Base-by-base conservation (phyloP, 2,113 vertebrate genomes). In the Daubentonia madagascariensis region DNA sequence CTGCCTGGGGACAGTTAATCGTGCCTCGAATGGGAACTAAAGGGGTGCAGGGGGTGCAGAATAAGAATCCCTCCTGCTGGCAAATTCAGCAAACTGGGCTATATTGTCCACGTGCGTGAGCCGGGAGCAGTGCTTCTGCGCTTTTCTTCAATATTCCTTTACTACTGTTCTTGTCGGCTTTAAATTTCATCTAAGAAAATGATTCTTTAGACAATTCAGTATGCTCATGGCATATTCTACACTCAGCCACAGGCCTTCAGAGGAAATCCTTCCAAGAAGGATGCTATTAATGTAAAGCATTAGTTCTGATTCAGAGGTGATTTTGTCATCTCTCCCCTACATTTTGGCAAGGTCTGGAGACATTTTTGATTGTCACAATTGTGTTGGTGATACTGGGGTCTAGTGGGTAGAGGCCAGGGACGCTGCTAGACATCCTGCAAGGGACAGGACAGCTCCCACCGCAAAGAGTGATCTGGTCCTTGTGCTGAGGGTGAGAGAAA, bases 351-450 rank as follows among this genome's bases (percentile, higher is more conserved):
- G 48, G 20, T 92, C 48, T 83, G 25, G 84, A 78, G 28, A 63
- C 37, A 17, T 13, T 54, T 61, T 25, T 90, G 68, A 40, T 35
- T n/a, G 37, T 84, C n/a, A n/a, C 4, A 2, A 43, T 13, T 35
- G 23, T 12, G 28, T 12, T 1, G 18, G 83, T 45, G 17, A 12
- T 90, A 23, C 45, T 35, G 18, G 35, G 5, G 10, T 52, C 23
- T 57, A 61, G 78, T 22, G 43, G 3, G 2, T 32, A 72, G 40
- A n/a, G 35, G 9, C 16, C 5, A 59, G n/a, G 13, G 25, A 20
- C 10, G 4, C 7, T 35, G 25, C 8, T 52, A 9, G 28, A 37
- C 8, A 6, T 1, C 0, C 1, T 30, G 4, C 4, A 59, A 10
- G 35, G 5, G 22, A 6, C 37, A 63, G 11, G 35, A 20, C 10